These are phyloP conservation scores for Tetraodon nigroviridis DNA, from an alignment of 2,113 vertebrate genomes.

Conservation along the genomic window DNA sequence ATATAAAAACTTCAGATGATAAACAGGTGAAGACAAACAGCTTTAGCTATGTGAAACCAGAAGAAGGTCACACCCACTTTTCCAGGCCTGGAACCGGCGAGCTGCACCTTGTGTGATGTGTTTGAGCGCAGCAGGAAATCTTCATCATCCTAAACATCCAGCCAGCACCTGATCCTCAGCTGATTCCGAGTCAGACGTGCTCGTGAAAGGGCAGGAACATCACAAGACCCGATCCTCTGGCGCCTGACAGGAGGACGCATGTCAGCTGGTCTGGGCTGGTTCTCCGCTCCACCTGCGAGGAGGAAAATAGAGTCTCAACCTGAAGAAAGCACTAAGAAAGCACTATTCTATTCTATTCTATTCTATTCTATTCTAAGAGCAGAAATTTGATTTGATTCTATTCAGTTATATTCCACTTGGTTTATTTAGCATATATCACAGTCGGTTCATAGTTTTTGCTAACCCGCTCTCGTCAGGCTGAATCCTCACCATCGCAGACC, in stretches of 20 bases:
- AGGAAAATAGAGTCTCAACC: constrained; percentile 2
- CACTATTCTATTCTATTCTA: constrained; percentile 3
- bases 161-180: constrained; percentile 63
- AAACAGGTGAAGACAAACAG: too few species aligned
- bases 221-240: constrained; percentile 49
- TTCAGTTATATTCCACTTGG: too few species aligned
- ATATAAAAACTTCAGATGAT: too few species aligned
- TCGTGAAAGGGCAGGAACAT: constrained; percentile 53
- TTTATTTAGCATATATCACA: too few species aligned
- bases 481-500: constrained; percentile 15
- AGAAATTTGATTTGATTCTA: too few species aligned
- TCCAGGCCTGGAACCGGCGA: neutral
- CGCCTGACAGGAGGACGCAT: constrained; percentile 27
- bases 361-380: too few species aligned
- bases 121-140: constrained; percentile 41
- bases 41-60: too few species aligned
- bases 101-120: constrained; percentile 30
- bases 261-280: constrained; percentile 14
- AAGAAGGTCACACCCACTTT: too few species aligned
- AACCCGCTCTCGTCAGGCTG: too few species aligned
- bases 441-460: too few species aligned
- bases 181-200: constrained; percentile 38
- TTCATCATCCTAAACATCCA: constrained; percentile 56
- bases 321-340: neutral
- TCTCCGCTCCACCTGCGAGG: constrained; percentile 11